These are phyloP conservation scores for Drosophila micromelanica DNA, from an alignment of 1,140 invertebrate genomes.

Conservation along the genomic window DNA sequence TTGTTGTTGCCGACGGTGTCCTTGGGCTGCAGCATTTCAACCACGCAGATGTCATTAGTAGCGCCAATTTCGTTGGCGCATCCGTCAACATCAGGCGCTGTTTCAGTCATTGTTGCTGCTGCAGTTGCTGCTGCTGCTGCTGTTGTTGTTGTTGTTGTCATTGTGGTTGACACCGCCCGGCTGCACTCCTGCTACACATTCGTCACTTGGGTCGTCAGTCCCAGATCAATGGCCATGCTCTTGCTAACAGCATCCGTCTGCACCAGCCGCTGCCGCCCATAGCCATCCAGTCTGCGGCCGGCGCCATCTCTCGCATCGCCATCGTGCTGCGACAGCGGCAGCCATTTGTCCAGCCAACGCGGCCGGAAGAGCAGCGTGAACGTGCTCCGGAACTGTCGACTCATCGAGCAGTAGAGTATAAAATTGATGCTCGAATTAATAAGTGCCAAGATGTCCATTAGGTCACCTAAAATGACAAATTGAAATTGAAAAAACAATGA, in stretches of 20 bases:
- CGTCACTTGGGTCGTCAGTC: slow-evolving; percentile 81
- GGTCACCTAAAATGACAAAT: slow-evolving; percentile 86
- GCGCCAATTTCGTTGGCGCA: slow-evolving; percentile 44
- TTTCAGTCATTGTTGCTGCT: slow-evolving; percentile 28
- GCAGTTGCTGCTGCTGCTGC: slow-evolving; percentile 24
- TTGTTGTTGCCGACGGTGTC: slow-evolving; percentile 30
- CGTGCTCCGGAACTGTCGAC: slow-evolving; percentile 96
- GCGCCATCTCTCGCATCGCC: slow-evolving; percentile 48
- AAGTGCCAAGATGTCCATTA: slow-evolving; percentile 97
- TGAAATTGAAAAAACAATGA: slow-evolving; percentile 42
- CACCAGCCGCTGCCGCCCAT: slow-evolving; percentile 61
- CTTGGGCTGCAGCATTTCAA: slow-evolving; percentile 58
- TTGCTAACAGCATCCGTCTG: slow-evolving; percentile 78
- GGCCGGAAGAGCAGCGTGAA: slow-evolving; percentile 90
- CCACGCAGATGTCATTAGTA: slow-evolving; percentile 68
- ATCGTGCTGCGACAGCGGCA: slow-evolving; percentile 85
- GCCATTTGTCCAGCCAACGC: slow-evolving; percentile 85
- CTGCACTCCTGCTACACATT: slow-evolving; percentile 83
- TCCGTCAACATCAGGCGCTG: slow-evolving; percentile 62
- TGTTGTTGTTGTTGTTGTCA: slow-evolving; percentile 33
- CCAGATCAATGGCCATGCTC: slow-evolving; percentile 77
- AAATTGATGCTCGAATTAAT: slow-evolving; percentile 99
- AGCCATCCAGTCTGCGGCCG: slow-evolving; percentile 42
- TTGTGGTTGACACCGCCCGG: slow-evolving; percentile 54
- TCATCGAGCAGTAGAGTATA: slow-evolving; percentile 99